Base-by-base conservation (phyloP, 2,797 vertebrate genomes). In the Anabas testudineus region DNA sequence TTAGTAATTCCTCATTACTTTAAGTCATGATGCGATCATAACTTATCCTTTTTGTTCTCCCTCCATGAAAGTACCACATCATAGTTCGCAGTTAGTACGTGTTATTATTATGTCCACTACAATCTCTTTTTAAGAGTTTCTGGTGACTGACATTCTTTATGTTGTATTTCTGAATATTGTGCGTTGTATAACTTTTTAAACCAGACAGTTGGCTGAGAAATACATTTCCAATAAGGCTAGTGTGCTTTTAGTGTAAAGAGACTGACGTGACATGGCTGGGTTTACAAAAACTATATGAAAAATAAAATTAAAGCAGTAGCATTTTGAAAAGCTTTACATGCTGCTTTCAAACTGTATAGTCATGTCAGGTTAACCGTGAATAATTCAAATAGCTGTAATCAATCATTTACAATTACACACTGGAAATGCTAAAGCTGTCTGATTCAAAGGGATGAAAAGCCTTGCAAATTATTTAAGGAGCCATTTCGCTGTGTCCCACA, bases 391-490 rank as follows among this genome's bases (percentile, higher is more conserved):
- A 10, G 5, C 39, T 55, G 2, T 16, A 6, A 59, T 85, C 10
- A 58, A 82, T 80, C 43, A 85, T 77, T 80, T 8, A 85, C 47
- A 66, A 43, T 62, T 57, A 79, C 46, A 74, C 43, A 59, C 28
- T 65, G 51, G 45, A 62, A 67, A 71, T 65, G 54, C 41, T 18
- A 32, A 75, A 62, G 39, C 7, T 24, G 28, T 61, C 15, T 68
- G 21, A 62, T 74, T 74, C 37, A 69, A 32, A 71, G 67, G 30
- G 34, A 59, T 24, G 36, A 68, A 37, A 49, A 51, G n/a, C 12
- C 34, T 66, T 65, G 57, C 54, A 68, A 80, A 80, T 85, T 54
- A 85, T 85, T 82, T 61, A 82, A 74, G 77, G 46, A 59, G 66
- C 58, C 26, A 76, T 15, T 54, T 48, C 39, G 0, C 34, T 10